Percentiles rank a stretch among this genome's conserved stretches.
phyloP scores from a whole-genome alignment of 2,113 vertebrate species.

The Corythoichthys intestinalis region DNA sequence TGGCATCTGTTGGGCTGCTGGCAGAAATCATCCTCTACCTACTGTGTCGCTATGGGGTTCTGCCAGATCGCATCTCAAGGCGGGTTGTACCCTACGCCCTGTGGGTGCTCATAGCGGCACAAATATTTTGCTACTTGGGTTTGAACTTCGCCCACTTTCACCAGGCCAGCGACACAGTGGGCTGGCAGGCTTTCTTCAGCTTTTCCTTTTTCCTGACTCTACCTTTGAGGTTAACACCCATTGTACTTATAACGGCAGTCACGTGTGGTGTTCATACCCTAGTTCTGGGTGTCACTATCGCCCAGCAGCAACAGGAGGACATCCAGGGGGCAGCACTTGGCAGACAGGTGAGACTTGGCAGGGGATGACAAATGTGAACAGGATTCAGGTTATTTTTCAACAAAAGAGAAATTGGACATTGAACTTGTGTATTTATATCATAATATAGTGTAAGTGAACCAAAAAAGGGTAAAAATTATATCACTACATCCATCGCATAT shows the following conservation, averaged over 20 bases:
- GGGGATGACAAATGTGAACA: not conserved
- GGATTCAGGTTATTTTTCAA: not conserved
- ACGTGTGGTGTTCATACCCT: constrained; percentile 88
- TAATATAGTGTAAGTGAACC: too few relatives aligned
- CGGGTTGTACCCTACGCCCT: constrained; percentile 85
- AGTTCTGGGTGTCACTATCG: constrained; percentile 86
- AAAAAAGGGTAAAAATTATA: too few relatives aligned
- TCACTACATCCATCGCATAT: too few relatives aligned
- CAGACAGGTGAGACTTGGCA: constrained; percentile 78
- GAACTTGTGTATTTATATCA: too few relatives aligned
- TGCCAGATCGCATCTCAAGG: constrained; percentile 81
- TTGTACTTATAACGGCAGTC: constrained; percentile 81
- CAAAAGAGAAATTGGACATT: too few relatives aligned
- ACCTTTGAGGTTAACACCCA: constrained; percentile 85
- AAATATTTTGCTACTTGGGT: constrained; percentile 89
- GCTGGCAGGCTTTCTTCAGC: constrained; percentile 94
- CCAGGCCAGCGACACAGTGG: constrained; percentile 89
- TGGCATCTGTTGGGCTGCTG: constrained; percentile 73
- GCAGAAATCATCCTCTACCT: constrained; percentile 80
- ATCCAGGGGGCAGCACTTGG: constrained; percentile 73
- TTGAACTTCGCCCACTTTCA: constrained; percentile 83
- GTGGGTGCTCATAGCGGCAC: constrained; percentile 87
- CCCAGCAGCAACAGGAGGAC: constrained; percentile 83
- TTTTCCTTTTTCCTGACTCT: constrained; percentile 92
- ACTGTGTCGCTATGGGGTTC: constrained; percentile 79